Evolutionary conservation across 2,888 invertebrate genomes (phyloP).

Genomic region (Acanthosoma haemorrhoidale): DNA sequence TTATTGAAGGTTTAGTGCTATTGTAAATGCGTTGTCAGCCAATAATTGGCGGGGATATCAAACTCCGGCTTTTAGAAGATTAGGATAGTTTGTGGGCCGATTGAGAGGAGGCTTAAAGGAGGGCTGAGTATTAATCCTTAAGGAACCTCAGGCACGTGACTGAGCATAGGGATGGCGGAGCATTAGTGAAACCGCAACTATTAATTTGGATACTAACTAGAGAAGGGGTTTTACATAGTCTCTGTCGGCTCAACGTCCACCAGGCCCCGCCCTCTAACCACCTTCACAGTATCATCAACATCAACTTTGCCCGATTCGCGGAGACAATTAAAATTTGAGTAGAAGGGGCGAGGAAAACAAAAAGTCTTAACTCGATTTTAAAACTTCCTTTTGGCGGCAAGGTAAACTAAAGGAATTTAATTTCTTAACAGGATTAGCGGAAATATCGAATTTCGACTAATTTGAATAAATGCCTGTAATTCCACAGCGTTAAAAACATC

Average conservation of each 20-base stretch:
- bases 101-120: background rate
- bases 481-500: no score
- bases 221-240: background rate
- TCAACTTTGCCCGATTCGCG: no score
- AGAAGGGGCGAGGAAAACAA: background rate
- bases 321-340: background rate
- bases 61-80: background rate
- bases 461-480: no score
- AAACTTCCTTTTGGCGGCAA: background rate
- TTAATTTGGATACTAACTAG: background rate
- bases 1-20: no score
- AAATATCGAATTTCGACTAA: no score
- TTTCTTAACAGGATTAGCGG: background rate
- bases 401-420: background rate
- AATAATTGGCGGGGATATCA: background rate
- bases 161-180: background rate
- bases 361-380: no score
- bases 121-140: background rate
- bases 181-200: background rate
- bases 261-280: background rate
- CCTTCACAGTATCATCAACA: no score
- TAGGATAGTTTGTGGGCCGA: constrained; percentile 1
- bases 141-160: background rate
- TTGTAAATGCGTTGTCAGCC: no score
- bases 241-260: no score